A percentile compares a stretch with the other conserved stretches of the same genome.
phyloP scores from a whole-genome alignment of 2,113 vertebrate species.

The Diadophis punctatus region DNA sequence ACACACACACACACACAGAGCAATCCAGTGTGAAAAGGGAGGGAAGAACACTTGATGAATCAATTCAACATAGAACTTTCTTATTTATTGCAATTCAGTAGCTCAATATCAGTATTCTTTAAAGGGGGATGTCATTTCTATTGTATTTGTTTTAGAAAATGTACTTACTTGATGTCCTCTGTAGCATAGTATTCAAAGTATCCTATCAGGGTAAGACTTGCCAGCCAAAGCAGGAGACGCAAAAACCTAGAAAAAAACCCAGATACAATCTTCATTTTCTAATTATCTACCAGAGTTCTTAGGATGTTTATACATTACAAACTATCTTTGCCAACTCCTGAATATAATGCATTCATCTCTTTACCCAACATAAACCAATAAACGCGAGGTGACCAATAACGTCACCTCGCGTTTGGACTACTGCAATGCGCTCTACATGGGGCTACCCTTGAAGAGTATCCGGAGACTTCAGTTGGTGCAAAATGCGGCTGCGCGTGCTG shows the following conservation, averaged over 20 bases:
- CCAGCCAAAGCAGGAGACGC: slow-evolving; percentile 34
- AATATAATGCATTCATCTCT: background rate
- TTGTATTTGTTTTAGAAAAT: background rate
- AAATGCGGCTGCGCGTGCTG: too few species aligned
- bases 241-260: slow-evolving; percentile 21
- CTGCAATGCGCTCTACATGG: too few species aligned
- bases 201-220: slow-evolving; percentile 9
- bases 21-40: background rate
- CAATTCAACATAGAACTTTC: background rate
- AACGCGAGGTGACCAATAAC: too few species aligned
- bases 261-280: background rate
- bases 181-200: background rate
- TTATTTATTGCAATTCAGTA: background rate
- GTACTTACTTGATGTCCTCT: slow-evolving; percentile 33
- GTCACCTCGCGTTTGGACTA: too few species aligned
- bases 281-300: background rate
- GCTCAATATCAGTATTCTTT: background rate
- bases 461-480: too few species aligned
- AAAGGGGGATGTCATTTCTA: background rate
- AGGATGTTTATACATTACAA: background rate
- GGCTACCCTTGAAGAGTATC: too few species aligned
- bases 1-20: background rate
- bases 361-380: background rate
- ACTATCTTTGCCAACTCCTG: background rate
- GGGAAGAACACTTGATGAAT: background rate